phyloP scores from a whole-genome alignment of 2,113 vertebrate species.

The Gracilinanus agilis region DNA sequence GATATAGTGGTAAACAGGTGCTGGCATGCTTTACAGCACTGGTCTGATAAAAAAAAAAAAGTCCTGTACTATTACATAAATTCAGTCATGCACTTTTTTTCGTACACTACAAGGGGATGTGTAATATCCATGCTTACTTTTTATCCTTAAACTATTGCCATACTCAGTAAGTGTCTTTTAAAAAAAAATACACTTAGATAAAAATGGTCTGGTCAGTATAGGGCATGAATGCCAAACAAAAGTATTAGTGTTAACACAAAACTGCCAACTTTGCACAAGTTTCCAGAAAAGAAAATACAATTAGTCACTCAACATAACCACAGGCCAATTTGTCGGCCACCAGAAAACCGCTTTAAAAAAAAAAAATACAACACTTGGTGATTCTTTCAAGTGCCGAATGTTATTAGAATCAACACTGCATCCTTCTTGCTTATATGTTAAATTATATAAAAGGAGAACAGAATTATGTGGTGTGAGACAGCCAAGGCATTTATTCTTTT shows the following conservation, averaged over 20 bases:
- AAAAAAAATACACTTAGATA: conserved; percentile 86
- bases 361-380: conserved; percentile 76
- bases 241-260: conserved; percentile 89
- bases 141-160: conserved; percentile 87
- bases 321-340: conserved; percentile 83
- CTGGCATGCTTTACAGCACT: conserved; percentile 97
- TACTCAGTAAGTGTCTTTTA: conserved; percentile 87
- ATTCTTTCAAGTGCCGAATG: conserved; percentile 84
- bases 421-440: conserved; percentile 82
- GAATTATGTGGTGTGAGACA: conserved; percentile 80
- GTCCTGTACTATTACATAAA: conserved; percentile 92
- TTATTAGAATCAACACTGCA: conserved; percentile 81
- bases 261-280: conserved; percentile 91
- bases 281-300: conserved; percentile 87
- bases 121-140: conserved; percentile 92
- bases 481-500: conserved; percentile 79
- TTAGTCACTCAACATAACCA: conserved; percentile 85
- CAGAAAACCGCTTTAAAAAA: conserved; percentile 77
- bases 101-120: conserved; percentile 95
- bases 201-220: conserved; percentile 88
- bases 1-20: conserved; percentile 91
- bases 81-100: conserved; percentile 97
- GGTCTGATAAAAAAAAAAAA: conserved; percentile 88
- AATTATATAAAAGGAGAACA: conserved; percentile 79
- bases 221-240: conserved; percentile 87